These are phyloP conservation scores for Myiopsitta monachus DNA, from an alignment of 2,113 vertebrate genomes.

Conservation along the genomic window DNA sequence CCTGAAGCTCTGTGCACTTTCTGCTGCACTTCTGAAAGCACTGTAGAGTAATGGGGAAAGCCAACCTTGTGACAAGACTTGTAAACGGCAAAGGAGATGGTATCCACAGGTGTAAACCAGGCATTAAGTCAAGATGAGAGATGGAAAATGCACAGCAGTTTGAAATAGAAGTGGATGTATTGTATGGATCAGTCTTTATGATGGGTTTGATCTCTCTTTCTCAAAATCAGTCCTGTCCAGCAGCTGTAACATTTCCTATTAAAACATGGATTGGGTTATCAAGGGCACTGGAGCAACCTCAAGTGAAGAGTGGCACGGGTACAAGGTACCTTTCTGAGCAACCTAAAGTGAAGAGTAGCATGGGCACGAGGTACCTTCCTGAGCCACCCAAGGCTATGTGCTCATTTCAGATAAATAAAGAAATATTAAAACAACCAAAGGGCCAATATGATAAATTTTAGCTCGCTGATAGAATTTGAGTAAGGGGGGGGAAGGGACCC, in stretches of 20 bases:
- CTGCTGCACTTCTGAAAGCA: not conserved
- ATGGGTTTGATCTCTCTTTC: not conserved
- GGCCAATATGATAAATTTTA: not conserved
- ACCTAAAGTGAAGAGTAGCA: not conserved
- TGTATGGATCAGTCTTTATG: not conserved
- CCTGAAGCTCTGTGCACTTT: not conserved
- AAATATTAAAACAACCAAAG: not conserved
- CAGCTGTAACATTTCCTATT: not conserved
- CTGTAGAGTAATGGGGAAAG: not conserved
- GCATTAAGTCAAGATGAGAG: not conserved
- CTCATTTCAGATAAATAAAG: not conserved
- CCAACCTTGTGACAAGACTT: not conserved
- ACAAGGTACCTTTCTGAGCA: not conserved
- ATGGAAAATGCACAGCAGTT: not conserved
- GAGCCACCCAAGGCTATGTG: not conserved
- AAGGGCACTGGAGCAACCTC: not conserved
- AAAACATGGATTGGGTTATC: not conserved
- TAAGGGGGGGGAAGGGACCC: not conserved
- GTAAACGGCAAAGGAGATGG: not conserved
- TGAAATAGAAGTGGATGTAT: not conserved
- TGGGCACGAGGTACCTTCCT: not conserved
- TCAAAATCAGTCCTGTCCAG: not conserved
- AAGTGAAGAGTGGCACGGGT: not conserved
- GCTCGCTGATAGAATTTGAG: not conserved
- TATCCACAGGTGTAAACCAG: not conserved